Evolutionary conservation across 1,140 invertebrate species (phyloP), one percentile per base, ranked within the genome.

Genomic region (Drosophila dunni): DNA sequence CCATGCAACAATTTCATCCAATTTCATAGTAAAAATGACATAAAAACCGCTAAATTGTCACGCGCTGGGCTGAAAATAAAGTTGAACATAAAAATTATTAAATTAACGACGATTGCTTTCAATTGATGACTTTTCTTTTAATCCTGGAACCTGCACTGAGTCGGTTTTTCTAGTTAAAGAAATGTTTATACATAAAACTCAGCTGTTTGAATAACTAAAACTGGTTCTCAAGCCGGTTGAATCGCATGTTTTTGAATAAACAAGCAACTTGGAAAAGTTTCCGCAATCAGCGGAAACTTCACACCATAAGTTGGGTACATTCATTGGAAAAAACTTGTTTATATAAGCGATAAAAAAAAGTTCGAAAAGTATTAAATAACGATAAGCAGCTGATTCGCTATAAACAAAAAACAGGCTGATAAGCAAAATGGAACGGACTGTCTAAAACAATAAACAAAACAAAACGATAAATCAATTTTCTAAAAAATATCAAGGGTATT

Each of bases 1-100:
- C 91, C 91, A 92, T 88, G 68, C 83, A 75, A 92, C 91, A 79
- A 92, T 86, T 91, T 92, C 90, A 92, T 92, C 91, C 83, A 92
- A 92, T 92, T 92, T 92, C 91, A 92, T 92, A 92, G 66, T 91
- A 90, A 71, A 76, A 80, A 60, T 80, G 57, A 85, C 89, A 91
- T 91, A 89, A 70, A 91, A 66, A 48, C 63, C 69, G 44, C 62
- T 50, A 66, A 88, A 64, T 75, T 81, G 68, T 51, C 70, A 76
- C 79, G 61, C 78, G 79, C 70, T 54, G 73, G 75, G 74, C 45
- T 20, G 51, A 36, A 67, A 40, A 73, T 29, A 61, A 54, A 33
- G 10, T 7, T 29, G n/a, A 15, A 54, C 2, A 42, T 36, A 20
- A 29, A 33, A 58, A 61, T 15, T 58, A 58, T 51, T 53, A 50